phyloP scores from a whole-genome alignment of 1,140 invertebrate species.

The Mylabris phalerata region DNA sequence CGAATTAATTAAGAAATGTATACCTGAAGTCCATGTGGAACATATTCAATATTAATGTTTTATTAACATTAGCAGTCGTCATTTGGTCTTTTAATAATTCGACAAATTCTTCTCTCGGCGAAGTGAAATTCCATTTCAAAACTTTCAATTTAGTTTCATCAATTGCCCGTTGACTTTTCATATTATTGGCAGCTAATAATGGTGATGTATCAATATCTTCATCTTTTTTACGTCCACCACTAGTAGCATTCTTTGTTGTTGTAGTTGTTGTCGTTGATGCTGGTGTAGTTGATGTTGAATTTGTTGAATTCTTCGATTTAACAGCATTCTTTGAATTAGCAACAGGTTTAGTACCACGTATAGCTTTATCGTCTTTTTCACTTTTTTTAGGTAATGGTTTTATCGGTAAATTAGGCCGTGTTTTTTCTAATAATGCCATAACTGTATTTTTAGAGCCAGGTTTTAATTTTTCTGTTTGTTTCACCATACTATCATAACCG shows the following conservation, averaged over 20 bases:
- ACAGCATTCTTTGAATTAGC: slow-evolving; percentile 33
- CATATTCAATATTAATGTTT: slow-evolving; percentile 79
- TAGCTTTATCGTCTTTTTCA: slow-evolving; percentile 43
- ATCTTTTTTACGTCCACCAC: slow-evolving; percentile 62
- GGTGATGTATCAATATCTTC: slow-evolving; percentile 81
- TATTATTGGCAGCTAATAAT: slow-evolving; percentile 72
- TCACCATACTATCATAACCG: slow-evolving; percentile 75
- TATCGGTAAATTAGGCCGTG: slow-evolving; percentile 72
- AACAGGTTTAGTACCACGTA: slow-evolving; percentile 38
- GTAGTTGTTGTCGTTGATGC: slow-evolving; percentile 10
- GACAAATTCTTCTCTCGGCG: slow-evolving; percentile 88
- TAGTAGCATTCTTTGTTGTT: slow-evolving; percentile 21
- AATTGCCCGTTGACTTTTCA: slow-evolving; percentile 84
- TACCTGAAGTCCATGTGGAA: slow-evolving; percentile 88
- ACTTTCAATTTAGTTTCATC: slow-evolving; percentile 90
- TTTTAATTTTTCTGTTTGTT: slow-evolving; percentile 76
- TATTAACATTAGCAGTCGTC: slow-evolving; percentile 79
- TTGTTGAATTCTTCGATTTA: slow-evolving; percentile 25
- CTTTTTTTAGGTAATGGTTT: slow-evolving; percentile 64
- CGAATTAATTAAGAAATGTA: slow-evolving; percentile 8
- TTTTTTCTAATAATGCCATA: slow-evolving; percentile 75
- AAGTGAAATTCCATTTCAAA: slow-evolving; percentile 94
- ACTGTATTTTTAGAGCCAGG: slow-evolving; percentile 79
- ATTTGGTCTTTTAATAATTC: slow-evolving; percentile 89
- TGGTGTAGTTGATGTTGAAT: not conserved